Conservation (phyloP, 2,113 vertebrate species). For the Procavia capensis region DNA sequence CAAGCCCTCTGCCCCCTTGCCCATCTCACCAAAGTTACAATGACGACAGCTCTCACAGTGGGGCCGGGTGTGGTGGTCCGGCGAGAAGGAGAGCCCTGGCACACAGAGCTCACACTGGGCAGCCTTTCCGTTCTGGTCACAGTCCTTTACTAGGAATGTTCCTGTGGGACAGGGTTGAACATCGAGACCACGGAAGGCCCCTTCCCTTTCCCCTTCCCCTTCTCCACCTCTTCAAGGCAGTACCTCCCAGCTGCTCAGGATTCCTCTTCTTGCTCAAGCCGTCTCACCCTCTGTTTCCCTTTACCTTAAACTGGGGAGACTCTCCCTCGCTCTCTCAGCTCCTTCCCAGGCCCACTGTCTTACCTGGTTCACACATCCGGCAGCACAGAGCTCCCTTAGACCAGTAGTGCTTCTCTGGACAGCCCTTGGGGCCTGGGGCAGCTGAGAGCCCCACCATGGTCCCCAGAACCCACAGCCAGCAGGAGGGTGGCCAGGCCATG, state of each 20-base stretch:
- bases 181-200: neutral
- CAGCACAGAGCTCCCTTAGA: constrained; percentile 54
- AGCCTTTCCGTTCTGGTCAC: neutral
- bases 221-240: neutral
- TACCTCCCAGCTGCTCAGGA: neutral
- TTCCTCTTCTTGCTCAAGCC: neutral
- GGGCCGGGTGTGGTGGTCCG: constrained; percentile 63
- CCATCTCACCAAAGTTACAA: constrained; percentile 76
- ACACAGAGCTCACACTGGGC: constrained; percentile 33
- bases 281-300: neutral
- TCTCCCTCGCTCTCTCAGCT: neutral
- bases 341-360: neutral
- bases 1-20: neutral
- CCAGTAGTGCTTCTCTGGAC: constrained; percentile 62
- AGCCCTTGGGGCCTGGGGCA: neutral
- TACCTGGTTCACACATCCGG: constrained; percentile 76
- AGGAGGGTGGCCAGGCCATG: constrained; percentile 49
- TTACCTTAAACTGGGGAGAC: neutral
- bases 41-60: constrained; percentile 80
- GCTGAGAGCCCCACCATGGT: constrained; percentile 51
- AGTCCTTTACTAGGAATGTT: constrained; percentile 67
- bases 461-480: constrained; percentile 72
- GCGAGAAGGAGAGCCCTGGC: constrained; percentile 67
- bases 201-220: neutral
- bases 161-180: constrained; percentile 51